Base-by-base conservation (phyloP, 2,113 vertebrate species). In the Sphaerodactylus townsendi region DNA sequence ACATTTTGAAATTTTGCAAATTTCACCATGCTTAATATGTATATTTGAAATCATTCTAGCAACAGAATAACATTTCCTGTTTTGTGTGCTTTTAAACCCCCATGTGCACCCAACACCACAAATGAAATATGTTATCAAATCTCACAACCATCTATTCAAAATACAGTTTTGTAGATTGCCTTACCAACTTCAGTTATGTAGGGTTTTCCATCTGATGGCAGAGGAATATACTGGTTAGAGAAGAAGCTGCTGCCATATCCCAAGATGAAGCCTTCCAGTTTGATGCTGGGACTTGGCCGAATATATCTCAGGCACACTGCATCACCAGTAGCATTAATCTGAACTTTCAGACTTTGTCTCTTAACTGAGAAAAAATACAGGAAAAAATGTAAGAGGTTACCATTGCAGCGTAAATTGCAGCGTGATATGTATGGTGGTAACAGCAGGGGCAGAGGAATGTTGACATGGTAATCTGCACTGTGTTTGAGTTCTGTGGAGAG, bases 221-320 rank as follows among this genome's bases (percentile, higher is more conserved):
- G 95, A 82, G 97, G 95, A 65, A 99, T 97, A 85, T 97, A 98
- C 86, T 99, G 99, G 85, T 98, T 99, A 92, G 98, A 98, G 87
- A 98, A 97, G 87, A 98, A 94, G 82, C 89, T 98, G 95, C 97
- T 97, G 79, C 99, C 99, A 4, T 99, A 99, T 50, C 99, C 99
- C 92, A 99, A 90, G 90, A 99, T 96, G 94, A 98, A 99, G 33
- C 99, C 99, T 94, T 98, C 96, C 2, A 99, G 95, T 87, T 96
- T 98, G 77, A 95, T 96, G 81, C 96, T 97, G 41, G 96, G 92
- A 65, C 92, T 96, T 64, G 97, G 96, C 66, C 95, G 97, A 83
- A 98, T 88, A 86, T 98, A 99, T 91, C 96, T 98, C 96, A 99
- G 96, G 79, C 97, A 91, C 39, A 99, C 95, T 0, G 98, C 98